Base-by-base conservation (phyloP, 2,797 vertebrate genomes). In the Staurois parvus region DNA sequence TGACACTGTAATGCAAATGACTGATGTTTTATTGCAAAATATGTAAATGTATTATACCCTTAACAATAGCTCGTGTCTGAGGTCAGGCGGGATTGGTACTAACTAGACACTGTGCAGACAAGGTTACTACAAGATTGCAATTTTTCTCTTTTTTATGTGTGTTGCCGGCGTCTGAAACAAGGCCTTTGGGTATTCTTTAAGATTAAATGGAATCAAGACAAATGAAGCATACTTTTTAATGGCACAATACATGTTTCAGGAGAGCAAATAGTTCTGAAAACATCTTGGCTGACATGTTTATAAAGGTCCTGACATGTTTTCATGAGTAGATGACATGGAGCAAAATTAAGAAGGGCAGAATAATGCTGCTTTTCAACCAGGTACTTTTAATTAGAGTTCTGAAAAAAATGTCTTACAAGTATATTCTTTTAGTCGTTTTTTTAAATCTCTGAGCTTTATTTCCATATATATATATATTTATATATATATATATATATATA, bases 1-100 rank as follows among this genome's bases (percentile, higher is more conserved):
- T 95, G 94, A 95, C 94, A 95, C 93, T 94, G 95, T 94, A 94
- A 95, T 94, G 94, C 93, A 94, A 95, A 95, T 97, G 94, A 95
- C 95, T 93, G 94, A 95, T 95, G 96, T 96, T 95, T 97, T 95
- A 95, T 95, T 94, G 95, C 94, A 96, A 97, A 95, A 95, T 95
- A 94, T 95, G 94, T 95, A 95, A 94, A 94, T 94, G 94, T 89
- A 94, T 93, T 94, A 94, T 93, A 95, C 89, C 91, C 94, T 95
- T 96, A 95, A 96, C 95, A 96, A 96, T 95, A 92, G 93, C 92
- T 92, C 85, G 89, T 94, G 94, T 93, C 94, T 93, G 93, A 93
- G 95, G 95, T 94, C 93, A 94, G 94, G 94, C 93, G 90, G 94
- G 93, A 90, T 91, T 89, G 92, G 90, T 95, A 93, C 93, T 94